Conservation (phyloP, 1,140 invertebrate species). For the Danaus melanippus region DNA sequence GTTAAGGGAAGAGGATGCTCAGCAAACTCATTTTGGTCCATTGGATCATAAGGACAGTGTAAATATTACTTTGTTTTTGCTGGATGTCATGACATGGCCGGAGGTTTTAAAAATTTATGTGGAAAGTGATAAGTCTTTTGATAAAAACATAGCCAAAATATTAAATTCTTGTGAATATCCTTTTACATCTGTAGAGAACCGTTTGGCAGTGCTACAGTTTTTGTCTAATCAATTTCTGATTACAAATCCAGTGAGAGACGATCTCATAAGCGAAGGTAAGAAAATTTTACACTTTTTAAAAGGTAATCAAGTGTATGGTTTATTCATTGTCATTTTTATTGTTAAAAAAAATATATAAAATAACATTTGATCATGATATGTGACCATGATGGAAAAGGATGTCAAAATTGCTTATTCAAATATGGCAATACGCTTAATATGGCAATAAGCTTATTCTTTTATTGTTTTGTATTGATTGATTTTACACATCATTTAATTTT, state of each 20-base stretch:
- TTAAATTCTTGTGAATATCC: constrained; percentile 89
- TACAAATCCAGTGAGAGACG: constrained; percentile 93
- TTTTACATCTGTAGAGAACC: constrained; percentile 86
- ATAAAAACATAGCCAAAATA: constrained; percentile 79
- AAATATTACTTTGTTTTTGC: constrained; percentile 91
- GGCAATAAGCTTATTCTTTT: constrained; percentile 1
- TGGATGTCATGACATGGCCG: constrained; percentile 96
- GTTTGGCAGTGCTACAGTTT: constrained; percentile 90
- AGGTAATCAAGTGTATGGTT: no score
- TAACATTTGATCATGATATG: no score
- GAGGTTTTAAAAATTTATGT: constrained; percentile 91
- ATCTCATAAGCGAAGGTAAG: constrained; percentile 93
- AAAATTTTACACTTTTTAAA: constrained; percentile 1
- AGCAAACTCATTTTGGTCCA: constrained; percentile 95
- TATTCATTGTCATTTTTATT: no score
- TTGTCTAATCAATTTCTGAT: constrained; percentile 94
- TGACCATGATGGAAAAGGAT: no score
- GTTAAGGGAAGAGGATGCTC: constrained; percentile 93
- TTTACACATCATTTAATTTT: no score
- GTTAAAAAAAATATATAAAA: no score
- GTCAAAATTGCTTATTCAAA: constrained; percentile 5
- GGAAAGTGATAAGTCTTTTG: constrained; percentile 88
- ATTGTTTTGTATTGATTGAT: no score
- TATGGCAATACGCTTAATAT: constrained; percentile 6
- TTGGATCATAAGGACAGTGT: constrained; percentile 97